phyloP scores from a whole-genome alignment of 92 coral and sea anemone species.

The Anthopleura xanthogrammica region DNA sequence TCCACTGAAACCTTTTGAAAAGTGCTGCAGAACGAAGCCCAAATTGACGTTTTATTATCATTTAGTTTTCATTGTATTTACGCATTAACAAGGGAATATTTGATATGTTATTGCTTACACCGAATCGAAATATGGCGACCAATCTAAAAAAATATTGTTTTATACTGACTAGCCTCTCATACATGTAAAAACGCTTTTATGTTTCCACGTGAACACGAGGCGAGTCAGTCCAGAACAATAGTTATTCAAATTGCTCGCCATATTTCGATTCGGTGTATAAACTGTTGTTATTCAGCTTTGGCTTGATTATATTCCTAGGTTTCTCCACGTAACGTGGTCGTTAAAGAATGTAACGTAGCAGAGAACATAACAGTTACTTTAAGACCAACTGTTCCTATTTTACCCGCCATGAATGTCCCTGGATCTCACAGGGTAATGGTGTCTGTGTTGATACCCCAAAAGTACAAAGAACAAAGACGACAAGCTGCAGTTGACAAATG shows the following conservation, averaged over 20 bases:
- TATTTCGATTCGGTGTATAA: too few relatives aligned
- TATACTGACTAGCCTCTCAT: too few relatives aligned
- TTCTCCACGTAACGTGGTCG: background rate
- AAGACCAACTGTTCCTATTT: conserved; percentile 27
- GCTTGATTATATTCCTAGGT: conserved; percentile 2
- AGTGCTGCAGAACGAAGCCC: background rate
- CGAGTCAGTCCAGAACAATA: too few relatives aligned
- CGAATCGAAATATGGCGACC: too few relatives aligned
- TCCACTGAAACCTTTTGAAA: too few relatives aligned
- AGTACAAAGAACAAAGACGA: background rate
- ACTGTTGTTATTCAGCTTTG: background rate
- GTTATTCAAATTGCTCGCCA: too few relatives aligned
- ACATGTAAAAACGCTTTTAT: too few relatives aligned
- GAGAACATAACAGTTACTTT: conserved; percentile 26
- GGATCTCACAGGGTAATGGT: background rate
- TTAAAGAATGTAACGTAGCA: conserved; percentile 19
- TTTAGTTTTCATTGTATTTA: background rate
- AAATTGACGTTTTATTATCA: too few relatives aligned
- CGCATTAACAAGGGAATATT: background rate
- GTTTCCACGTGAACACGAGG: too few relatives aligned
- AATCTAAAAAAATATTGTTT: too few relatives aligned
- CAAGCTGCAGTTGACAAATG: conserved; percentile 13
- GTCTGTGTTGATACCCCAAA: conserved; percentile 2
- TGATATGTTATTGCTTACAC: background rate
- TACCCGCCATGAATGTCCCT: background rate